Conservation (phyloP, 1,140 invertebrate genomes). For the Rhopalosiphum maidis region DNA sequence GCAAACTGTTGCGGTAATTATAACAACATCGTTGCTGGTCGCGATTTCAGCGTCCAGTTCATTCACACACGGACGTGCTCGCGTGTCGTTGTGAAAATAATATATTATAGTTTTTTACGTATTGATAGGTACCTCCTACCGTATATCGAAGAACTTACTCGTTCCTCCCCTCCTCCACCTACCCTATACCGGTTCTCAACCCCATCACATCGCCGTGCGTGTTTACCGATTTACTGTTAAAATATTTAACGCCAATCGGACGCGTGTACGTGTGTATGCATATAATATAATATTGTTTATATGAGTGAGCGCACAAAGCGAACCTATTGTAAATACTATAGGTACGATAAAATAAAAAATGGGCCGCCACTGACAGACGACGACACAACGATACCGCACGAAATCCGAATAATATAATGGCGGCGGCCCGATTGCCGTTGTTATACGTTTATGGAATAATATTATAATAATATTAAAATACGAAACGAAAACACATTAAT, state of each 20-base stretch:
- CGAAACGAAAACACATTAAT: neutral
- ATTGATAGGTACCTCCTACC: neutral
- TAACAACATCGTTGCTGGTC: neutral
- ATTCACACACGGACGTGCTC: neutral
- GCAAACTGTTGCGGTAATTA: neutral
- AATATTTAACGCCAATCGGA: neutral
- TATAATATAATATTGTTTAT: neutral
- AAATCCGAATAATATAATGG: neutral
- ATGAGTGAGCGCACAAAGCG: neutral
- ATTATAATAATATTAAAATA: neutral
- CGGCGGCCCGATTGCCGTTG: neutral
- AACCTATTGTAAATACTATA: neutral
- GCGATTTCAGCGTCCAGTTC: neutral
- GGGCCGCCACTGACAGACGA: neutral
- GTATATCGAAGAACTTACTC: neutral
- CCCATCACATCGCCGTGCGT: neutral
- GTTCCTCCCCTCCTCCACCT: no score
- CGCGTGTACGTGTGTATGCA: neutral
- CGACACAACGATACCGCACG: neutral
- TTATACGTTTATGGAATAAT: neutral
- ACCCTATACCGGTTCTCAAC: neutral
- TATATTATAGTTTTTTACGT: neutral
- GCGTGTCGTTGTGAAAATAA: neutral
- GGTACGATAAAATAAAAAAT: neutral
- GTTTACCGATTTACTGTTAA: neutral